Conservation (phyloP, 1,140 invertebrate species). For the Paracyclopina nana region DNA sequence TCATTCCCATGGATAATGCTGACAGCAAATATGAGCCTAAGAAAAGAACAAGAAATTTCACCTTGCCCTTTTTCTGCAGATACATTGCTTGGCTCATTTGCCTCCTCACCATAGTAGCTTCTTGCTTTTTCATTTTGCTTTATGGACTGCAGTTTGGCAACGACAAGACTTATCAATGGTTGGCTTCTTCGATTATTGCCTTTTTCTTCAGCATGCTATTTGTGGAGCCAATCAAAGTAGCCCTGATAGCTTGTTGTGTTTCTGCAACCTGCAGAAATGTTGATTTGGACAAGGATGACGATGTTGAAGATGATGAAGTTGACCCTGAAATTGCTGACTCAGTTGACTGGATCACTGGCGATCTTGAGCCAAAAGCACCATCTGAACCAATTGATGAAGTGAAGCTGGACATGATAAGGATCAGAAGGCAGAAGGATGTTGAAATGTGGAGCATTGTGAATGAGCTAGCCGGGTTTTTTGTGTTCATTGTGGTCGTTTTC, state of each 20-base stretch:
- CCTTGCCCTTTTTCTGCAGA: slow-evolving; percentile 31
- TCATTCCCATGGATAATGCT: neutral
- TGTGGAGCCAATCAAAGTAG: slow-evolving; percentile 21
- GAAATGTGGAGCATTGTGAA: slow-evolving; percentile 24
- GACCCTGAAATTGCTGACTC: neutral
- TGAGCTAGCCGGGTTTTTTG: slow-evolving; percentile 30
- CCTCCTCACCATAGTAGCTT: slow-evolving; percentile 26
- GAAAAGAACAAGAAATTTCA: slow-evolving; percentile 9
- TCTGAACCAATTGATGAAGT: slow-evolving; percentile 4
- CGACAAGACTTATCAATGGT: slow-evolving; percentile 24
- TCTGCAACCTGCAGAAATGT: slow-evolving; percentile 1
- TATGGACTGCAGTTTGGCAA: slow-evolving; percentile 22
- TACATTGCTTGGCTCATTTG: slow-evolving; percentile 32
- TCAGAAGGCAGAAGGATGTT: slow-evolving; percentile 10
- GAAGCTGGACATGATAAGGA: neutral
- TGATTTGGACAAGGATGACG: slow-evolving; percentile 21
- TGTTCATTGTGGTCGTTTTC: slow-evolving; percentile 33
- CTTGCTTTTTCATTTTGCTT: slow-evolving; percentile 32
- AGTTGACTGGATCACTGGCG: neutral
- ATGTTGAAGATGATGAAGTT: slow-evolving; percentile 23
- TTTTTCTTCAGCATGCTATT: slow-evolving; percentile 30
- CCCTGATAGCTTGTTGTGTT: neutral
- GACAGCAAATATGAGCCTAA: neutral
- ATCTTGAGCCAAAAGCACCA: neutral
- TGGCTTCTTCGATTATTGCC: slow-evolving; percentile 32